phyloP scores from a whole-genome alignment of 2,797 vertebrate genomes.

The Enteromius thamalakanensis region DNA sequence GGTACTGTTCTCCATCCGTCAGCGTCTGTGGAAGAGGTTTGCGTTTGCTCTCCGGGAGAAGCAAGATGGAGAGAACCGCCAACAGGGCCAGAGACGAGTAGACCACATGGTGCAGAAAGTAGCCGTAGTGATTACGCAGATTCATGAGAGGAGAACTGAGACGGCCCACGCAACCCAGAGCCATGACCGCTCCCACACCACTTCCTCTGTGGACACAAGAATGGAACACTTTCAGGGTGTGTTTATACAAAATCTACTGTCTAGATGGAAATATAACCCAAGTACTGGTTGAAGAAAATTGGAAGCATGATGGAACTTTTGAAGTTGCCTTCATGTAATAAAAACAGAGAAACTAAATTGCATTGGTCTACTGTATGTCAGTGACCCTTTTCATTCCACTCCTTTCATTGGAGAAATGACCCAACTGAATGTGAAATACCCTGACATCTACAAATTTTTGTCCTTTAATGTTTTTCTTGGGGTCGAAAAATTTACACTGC shows the following conservation, averaged over 20 bases:
- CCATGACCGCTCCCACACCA: conserved; percentile 81
- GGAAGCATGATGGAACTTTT: neutral
- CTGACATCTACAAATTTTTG: too few species aligned
- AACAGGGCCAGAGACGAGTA: conserved; percentile 87
- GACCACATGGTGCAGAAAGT: conserved; percentile 88
- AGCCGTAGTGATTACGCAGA: conserved; percentile 87
- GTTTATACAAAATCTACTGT: neutral
- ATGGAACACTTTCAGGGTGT: neutral
- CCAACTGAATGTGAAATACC: too few species aligned
- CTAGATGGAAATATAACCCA: neutral
- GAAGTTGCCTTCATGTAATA: neutral
- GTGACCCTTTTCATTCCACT: too few species aligned
- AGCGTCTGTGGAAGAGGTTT: conserved; percentile 88
- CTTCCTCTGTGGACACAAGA: conserved; percentile 75
- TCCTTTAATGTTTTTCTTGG: too few species aligned
- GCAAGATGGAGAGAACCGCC: conserved; percentile 88
- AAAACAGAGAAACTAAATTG: too few species aligned
- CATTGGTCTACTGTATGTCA: too few species aligned
- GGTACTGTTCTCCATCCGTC: conserved; percentile 86
- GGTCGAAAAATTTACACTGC: too few species aligned
- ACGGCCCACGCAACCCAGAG: conserved; percentile 85
- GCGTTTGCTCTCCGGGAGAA: conserved; percentile 90
- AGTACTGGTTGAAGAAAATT: neutral
- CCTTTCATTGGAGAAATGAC: too few species aligned
- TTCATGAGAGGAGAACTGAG: conserved; percentile 88